Percentiles rank a stretch among this genome's conserved stretches.
These are phyloP conservation scores for Gnathonemus echidnorhynchus DNA, from an alignment of 2,113 vertebrate species.

Conservation along the genomic window DNA sequence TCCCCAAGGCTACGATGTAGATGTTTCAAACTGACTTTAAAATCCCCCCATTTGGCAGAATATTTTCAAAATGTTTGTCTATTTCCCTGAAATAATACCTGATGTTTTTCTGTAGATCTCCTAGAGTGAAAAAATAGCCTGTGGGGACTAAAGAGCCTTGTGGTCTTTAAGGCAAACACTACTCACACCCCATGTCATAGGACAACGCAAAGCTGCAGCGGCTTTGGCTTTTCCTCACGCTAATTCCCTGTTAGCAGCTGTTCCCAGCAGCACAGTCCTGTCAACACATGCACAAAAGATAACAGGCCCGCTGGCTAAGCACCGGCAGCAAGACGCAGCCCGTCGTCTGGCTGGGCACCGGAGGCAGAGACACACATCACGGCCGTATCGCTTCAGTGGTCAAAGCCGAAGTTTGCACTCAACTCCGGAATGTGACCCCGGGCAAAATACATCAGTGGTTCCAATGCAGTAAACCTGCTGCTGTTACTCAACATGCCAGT, in stretches of 20 bases:
- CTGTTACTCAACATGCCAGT: background rate
- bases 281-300: conserved; percentile 23
- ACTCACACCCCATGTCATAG: background rate
- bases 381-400: conserved; percentile 21
- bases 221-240: conserved; percentile 23
- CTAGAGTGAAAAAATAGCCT: background rate
- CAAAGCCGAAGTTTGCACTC: conserved; percentile 28
- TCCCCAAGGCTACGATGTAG: background rate
- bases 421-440: conserved; percentile 37
- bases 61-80: background rate
- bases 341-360: background rate
- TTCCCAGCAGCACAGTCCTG: conserved; percentile 17
- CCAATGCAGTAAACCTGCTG: background rate
- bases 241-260: conserved; percentile 11
- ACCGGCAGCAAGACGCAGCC: conserved; percentile 14
- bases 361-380: conserved; percentile 14
- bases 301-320: background rate
- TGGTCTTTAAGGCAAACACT: background rate
- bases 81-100: background rate
- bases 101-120: background rate
- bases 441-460: conserved; percentile 60
- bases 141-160: background rate
- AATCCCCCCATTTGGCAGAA: background rate
- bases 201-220: background rate
- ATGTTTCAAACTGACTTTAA: background rate